phyloP scores from a whole-genome alignment of 1,140 invertebrate genomes.

The Harpegnathos saltator region DNA sequence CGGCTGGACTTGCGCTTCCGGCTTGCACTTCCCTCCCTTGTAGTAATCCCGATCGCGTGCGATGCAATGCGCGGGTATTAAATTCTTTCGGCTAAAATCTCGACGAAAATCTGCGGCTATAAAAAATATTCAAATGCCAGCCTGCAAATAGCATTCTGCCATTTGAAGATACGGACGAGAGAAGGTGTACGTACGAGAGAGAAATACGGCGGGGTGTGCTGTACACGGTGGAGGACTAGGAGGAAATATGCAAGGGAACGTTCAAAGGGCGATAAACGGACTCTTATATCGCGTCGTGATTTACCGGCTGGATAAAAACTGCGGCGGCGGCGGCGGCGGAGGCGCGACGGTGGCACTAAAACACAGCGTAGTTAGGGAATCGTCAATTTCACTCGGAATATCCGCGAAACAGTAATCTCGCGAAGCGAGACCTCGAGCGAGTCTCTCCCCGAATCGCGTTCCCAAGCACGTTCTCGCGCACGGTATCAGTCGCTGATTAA shows the following conservation, averaged over 20 bases:
- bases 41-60: conserved; percentile 37
- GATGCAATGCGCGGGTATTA: conserved; percentile 14
- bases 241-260: conserved; percentile 29
- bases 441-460: too few species aligned
- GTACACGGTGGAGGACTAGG: neutral
- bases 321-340: neutral
- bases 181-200: neutral
- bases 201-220: neutral
- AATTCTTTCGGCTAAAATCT: conserved; percentile 46
- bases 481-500: conserved; percentile 23
- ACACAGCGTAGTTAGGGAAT: conserved; percentile 3
- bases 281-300: conserved; percentile 33
- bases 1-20: neutral
- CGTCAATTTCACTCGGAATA: conserved; percentile 22
- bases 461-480: neutral
- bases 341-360: conserved; percentile 30
- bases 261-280: conserved; percentile 35
- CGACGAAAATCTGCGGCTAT: conserved; percentile 22
- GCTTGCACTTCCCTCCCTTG: neutral
- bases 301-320: conserved; percentile 42
- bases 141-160: conserved; percentile 17
- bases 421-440: neutral
- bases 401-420: neutral
- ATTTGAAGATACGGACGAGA: conserved; percentile 30
- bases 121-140: conserved; percentile 22